Evolutionary conservation across 2,888 invertebrate species (phyloP), one percentile per base, ranked within the genome.

Genomic region (Beris chalybata): DNA sequence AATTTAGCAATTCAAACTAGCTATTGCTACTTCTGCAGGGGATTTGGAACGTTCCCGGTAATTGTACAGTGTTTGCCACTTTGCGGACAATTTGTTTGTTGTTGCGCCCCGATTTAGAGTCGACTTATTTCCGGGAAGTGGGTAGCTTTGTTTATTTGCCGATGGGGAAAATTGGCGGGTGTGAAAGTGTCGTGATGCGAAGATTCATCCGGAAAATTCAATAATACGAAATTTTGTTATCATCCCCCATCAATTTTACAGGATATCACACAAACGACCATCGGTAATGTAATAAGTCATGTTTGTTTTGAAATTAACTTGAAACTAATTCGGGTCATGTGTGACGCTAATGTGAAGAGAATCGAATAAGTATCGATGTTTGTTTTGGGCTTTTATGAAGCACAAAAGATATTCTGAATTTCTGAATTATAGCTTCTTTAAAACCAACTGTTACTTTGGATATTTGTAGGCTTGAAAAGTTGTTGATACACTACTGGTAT

Each of bases 151-250:
- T 61, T 61, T 61, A 50, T 38, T 52, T 38, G 61, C 61, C 61
- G n/a, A 50, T 50, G 61, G 61, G 61, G 52, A n/a, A 47, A 61
- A 29, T 45, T 45, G 9, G 61, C 52, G 61, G 61, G 22, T 7
- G 38, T 38, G 61, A 38, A 38, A 47, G 13, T n/a, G n/a, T 13
- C 11, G 52, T 48, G 52, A 38, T 61, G 52, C 50, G 61, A 61
- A 50, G 61, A 61, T 50, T 61, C 50, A 61, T 61, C 61, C 52
- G 61, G 61, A 61, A 61, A 61, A 61, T 61, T 61, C 61, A 61
- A 61, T 61, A 61, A 61, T 43, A 38, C 61, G 13, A 29, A 52
- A 32, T 61, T 52, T 11, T 11, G 15, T 32, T 38, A 50, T 22
- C 22, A 22, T 22, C 50, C 43, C 61, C 38, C 50, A 1, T 43